phyloP scores from a whole-genome alignment of 1,140 invertebrate species.

The Megathymus violae region DNA sequence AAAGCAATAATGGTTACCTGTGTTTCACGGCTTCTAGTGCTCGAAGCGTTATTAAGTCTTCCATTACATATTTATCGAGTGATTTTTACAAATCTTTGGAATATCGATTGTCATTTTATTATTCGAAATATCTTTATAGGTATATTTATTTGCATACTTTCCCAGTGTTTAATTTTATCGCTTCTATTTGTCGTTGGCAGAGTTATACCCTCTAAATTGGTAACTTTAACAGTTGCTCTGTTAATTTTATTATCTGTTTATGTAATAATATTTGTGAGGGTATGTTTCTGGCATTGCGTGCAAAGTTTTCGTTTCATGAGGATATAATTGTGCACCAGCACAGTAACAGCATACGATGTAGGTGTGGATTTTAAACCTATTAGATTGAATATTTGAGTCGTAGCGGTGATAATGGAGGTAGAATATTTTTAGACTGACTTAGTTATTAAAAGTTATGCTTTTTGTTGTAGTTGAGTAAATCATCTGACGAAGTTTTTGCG shows the following conservation, averaged over 20 bases:
- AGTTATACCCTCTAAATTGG: background rate
- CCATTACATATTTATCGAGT: slow-evolving; percentile 52
- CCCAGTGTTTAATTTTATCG: slow-evolving; percentile 1
- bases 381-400: slow-evolving; percentile 72
- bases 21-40: slow-evolving; percentile 47
- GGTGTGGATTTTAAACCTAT: slow-evolving; percentile 62
- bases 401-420: slow-evolving; percentile 68
- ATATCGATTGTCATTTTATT: slow-evolving; percentile 66
- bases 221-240: background rate
- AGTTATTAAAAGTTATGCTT: slow-evolving; percentile 81
- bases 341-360: slow-evolving; percentile 49
- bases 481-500: slow-evolving; percentile 62
- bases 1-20: slow-evolving; percentile 40
- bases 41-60: slow-evolving; percentile 69
- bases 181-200: slow-evolving; percentile 4
- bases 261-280: background rate
- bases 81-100: slow-evolving; percentile 68
- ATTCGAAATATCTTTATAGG: slow-evolving; percentile 36
- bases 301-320: background rate
- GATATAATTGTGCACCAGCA: slow-evolving; percentile 26
- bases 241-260: background rate
- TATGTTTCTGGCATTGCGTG: slow-evolving; percentile 7
- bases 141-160: slow-evolving; percentile 28
- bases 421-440: slow-evolving; percentile 84
- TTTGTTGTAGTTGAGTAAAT: slow-evolving; percentile 83